Conservation (phyloP, 2,113 vertebrate species). For the Eira barbara region DNA sequence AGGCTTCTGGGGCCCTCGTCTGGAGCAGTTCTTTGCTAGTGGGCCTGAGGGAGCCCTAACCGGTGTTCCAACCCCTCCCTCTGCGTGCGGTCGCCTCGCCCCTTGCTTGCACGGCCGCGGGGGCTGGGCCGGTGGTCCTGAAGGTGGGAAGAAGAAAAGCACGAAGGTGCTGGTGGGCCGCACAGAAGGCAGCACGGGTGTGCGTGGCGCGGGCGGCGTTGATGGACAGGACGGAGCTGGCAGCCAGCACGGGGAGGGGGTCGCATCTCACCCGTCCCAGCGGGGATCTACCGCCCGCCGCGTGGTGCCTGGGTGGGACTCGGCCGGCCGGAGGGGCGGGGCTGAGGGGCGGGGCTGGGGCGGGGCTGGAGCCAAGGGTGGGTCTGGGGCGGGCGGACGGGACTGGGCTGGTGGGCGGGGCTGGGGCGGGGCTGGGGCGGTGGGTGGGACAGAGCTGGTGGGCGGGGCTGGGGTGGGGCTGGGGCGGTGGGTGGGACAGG, state of each 20-base stretch:
- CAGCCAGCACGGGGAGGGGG: background rate
- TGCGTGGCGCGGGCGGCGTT: background rate
- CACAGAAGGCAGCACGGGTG: background rate
- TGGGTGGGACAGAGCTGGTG: background rate
- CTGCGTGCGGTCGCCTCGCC: background rate
- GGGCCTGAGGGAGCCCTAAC: background rate
- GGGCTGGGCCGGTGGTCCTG: background rate
- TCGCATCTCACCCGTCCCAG: background rate
- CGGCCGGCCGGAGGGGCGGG: background rate
- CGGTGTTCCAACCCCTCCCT: background rate
- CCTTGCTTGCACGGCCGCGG: fast-evolving
- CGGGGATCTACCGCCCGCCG: no score
- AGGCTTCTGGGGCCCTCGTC: background rate
- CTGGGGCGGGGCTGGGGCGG: background rate
- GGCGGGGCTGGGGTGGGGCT: background rate
- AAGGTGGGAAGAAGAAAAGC: background rate
- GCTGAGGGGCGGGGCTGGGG: background rate
- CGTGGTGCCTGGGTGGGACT: background rate
- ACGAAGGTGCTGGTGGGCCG: background rate
- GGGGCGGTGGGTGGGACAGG: background rate
- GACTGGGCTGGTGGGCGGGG: background rate
- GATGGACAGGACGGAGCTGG: fast-evolving
- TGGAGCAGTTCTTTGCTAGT: background rate
- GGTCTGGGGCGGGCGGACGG: background rate
- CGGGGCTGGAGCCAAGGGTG: background rate